phyloP scores from a whole-genome alignment of 1,140 invertebrate species.

The Oncopeltus fasciatus region DNA sequence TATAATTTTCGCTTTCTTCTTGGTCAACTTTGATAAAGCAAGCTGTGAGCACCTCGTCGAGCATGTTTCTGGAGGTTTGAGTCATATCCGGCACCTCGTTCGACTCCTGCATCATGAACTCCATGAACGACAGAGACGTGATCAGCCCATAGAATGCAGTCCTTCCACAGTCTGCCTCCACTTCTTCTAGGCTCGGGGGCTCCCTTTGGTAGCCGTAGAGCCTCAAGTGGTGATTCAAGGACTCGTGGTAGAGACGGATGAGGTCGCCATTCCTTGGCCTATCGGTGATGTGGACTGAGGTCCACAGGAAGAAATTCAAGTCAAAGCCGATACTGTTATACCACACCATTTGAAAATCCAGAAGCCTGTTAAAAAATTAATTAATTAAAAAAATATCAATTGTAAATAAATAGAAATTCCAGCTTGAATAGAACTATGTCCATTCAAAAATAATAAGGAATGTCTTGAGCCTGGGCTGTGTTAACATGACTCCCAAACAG shows the following conservation, averaged over 20 bases:
- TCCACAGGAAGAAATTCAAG: slow-evolving; percentile 22
- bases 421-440: too few relatives aligned
- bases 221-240: neutral
- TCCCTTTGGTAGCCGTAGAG: neutral
- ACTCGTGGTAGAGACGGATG: slow-evolving; percentile 5
- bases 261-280: neutral
- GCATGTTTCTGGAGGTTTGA: too few relatives aligned
- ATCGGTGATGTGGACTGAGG: slow-evolving; percentile 9
- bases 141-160: neutral
- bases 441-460: too few relatives aligned
- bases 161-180: neutral
- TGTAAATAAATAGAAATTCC: too few relatives aligned
- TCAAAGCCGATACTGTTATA: slow-evolving; percentile 21
- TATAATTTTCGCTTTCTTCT: too few relatives aligned
- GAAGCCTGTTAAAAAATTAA: slow-evolving; percentile 16
- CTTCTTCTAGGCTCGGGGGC: slow-evolving; percentile 6
- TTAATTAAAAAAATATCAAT: too few relatives aligned
- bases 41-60: too few relatives aligned
- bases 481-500: too few relatives aligned
- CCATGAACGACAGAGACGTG: neutral
- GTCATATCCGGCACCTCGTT: neutral
- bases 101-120: neutral
- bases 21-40: too few relatives aligned
- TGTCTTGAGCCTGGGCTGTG: too few relatives aligned
- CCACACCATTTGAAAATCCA: slow-evolving; percentile 23